Percentiles rank a stretch among this genome's conserved stretches.
Evolutionary conservation across 2,888 invertebrate species (phyloP).

Genomic region (Sinohyriopsis cumingii): DNA sequence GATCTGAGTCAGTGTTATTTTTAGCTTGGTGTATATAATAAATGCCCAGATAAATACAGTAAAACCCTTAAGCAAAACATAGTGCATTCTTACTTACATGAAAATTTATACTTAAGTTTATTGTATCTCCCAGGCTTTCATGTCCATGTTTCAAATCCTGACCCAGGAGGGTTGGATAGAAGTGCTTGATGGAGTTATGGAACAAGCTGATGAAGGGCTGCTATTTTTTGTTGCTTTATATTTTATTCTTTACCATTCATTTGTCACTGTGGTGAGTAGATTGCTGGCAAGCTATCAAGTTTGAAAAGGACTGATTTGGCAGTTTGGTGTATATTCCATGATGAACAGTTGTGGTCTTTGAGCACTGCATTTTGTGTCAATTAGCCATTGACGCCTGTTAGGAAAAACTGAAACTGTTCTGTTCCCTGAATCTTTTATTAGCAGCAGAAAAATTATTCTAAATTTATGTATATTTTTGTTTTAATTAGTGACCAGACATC

Average conservation of each 20-base stretch:
- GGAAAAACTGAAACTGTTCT: no score
- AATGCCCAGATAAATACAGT: no score
- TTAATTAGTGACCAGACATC: no score
- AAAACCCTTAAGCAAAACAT: no score
- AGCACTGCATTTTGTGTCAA: neutral
- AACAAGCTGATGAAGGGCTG: constrained; percentile 23
- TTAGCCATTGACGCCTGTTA: neutral
- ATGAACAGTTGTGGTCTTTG: neutral
- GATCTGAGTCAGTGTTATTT: no score
- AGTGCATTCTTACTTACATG: no score
- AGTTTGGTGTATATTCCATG: no score
- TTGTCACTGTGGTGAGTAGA: constrained; percentile 63
- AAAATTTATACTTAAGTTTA: no score
- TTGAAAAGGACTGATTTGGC: neutral
- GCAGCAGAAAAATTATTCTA: no score
- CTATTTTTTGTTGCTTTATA: constrained; percentile 56
- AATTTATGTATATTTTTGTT: no score
- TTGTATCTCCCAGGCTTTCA: constrained; percentile 62
- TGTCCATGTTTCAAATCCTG: constrained; percentile 71
- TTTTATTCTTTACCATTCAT: constrained; percentile 64
- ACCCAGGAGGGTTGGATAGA: constrained; percentile 72
- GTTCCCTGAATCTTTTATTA: no score
- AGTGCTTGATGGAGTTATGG: constrained; percentile 61
- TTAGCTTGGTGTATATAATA: no score
- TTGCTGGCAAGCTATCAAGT: neutral